phyloP scores from a whole-genome alignment of 2,888 invertebrate genomes.

The Caenorhabditis wallacei region DNA sequence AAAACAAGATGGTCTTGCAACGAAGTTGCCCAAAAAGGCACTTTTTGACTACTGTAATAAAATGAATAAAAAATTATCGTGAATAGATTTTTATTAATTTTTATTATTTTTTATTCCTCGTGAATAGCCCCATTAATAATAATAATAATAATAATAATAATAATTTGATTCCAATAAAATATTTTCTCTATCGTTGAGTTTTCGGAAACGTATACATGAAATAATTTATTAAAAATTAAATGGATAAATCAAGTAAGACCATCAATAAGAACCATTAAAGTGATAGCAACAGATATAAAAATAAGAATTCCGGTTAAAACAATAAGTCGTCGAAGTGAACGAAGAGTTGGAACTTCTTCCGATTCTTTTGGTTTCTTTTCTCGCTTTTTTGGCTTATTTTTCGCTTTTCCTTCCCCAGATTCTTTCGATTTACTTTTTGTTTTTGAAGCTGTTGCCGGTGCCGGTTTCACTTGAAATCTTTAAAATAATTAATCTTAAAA shows the following conservation, averaged over 20 bases:
- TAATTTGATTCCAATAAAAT: neutral
- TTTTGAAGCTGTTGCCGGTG: slow-evolving; percentile 15
- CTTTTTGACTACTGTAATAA: too few relatives aligned
- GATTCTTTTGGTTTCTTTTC: slow-evolving; percentile 3
- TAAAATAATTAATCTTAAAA: neutral
- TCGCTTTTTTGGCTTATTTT: slow-evolving; percentile 5
- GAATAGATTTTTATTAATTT: too few relatives aligned
- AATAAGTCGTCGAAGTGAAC: slow-evolving; percentile 32
- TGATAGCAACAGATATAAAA: slow-evolving; percentile 38
- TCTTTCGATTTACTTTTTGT: slow-evolving; percentile 38
- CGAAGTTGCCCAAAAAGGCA: too few relatives aligned
- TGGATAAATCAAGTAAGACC: slow-evolving; percentile 16
- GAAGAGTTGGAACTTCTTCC: slow-evolving; percentile 10
- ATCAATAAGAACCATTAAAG: slow-evolving; percentile 42
- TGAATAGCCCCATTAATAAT: slow-evolving; percentile 12
- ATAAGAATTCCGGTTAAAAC: slow-evolving; percentile 32
- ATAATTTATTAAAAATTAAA: neutral
- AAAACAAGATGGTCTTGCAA: too few relatives aligned
- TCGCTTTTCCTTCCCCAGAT: slow-evolving; percentile 7
- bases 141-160: neutral
- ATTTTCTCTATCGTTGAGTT: too few relatives aligned
- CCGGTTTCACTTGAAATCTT: slow-evolving; percentile 42
- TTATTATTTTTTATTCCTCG: too few relatives aligned
- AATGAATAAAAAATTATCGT: too few relatives aligned
- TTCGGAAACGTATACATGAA: too few relatives aligned